Percentiles rank a stretch among this genome's conserved stretches.
These are phyloP conservation scores for Augochlora pura DNA, from an alignment of 1,140 invertebrate species.

Conservation along the genomic window DNA sequence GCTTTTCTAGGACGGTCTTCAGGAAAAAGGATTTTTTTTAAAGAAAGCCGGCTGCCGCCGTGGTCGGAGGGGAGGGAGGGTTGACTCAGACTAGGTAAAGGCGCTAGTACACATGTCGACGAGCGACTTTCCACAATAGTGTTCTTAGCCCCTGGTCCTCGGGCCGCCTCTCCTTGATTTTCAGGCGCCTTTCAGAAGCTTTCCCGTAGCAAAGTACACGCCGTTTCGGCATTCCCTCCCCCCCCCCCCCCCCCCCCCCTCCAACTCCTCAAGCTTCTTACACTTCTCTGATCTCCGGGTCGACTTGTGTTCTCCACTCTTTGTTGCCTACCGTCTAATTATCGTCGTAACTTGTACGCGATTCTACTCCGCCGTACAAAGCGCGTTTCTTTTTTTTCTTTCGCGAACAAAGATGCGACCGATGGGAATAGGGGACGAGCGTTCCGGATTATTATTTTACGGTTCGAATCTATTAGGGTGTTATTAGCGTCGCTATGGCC, in stretches of 20 bases:
- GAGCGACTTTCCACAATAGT: conserved; percentile 33
- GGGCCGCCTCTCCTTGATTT: conserved; percentile 26
- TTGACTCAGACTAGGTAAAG: conserved; percentile 40
- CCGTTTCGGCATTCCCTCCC: conserved; percentile 34
- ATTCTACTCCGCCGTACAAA: conserved; percentile 25
- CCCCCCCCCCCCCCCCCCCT: too few species aligned
- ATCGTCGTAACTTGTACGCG: conserved; percentile 43
- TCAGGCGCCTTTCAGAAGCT: conserved; percentile 39
- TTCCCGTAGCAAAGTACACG: conserved; percentile 41
- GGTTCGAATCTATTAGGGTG: too few species aligned
- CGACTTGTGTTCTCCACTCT: conserved; percentile 11
- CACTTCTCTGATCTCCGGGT: conserved; percentile 33
- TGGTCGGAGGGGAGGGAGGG: neutral
- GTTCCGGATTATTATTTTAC: too few species aligned
- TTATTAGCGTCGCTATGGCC: neutral
- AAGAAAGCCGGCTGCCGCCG: conserved; percentile 19
- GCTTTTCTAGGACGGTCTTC: conserved; percentile 23
- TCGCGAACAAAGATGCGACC: conserved; percentile 11
- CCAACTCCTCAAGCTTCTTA: conserved; percentile 32
- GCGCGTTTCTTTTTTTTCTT: too few species aligned
- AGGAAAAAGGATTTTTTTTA: conserved; percentile 40
- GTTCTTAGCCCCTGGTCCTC: conserved; percentile 29
- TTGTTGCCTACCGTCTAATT: conserved; percentile 43
- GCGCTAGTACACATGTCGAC: conserved; percentile 46
- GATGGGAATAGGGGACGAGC: neutral